Conservation (phyloP, 1,140 invertebrate species). For the Formica exsecta region DNA sequence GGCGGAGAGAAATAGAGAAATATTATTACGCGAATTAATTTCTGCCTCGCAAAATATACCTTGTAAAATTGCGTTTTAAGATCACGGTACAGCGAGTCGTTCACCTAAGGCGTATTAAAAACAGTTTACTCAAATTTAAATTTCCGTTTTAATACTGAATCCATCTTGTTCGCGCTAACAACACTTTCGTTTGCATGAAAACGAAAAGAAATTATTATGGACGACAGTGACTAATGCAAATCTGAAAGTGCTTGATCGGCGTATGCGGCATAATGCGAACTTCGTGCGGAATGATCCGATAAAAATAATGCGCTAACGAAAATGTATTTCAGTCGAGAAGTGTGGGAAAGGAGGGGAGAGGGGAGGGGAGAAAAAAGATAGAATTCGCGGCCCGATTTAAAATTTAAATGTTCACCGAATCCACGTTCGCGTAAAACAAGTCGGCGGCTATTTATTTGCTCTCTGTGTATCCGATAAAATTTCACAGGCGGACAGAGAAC, state of each 20-base stretch:
- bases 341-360: not conserved
- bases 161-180: not conserved
- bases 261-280: conserved; percentile 13
- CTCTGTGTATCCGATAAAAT: conserved; percentile 36
- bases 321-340: conserved; percentile 34
- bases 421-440: conserved; percentile 58
- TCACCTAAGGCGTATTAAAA: not conserved
- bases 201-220: not conserved
- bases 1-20: not conserved
- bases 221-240: conserved; percentile 3
- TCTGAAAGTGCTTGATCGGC: conserved; percentile 32
- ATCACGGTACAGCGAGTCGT: not conserved
- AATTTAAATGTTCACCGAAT: conserved; percentile 57
- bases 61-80: not conserved
- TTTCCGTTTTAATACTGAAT: not conserved
- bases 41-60: not conserved
- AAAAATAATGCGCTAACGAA: conserved; percentile 53
- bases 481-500: conserved; percentile 22
- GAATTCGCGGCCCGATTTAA: conserved; percentile 47
- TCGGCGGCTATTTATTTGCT: conserved; percentile 52
- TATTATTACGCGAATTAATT: conserved; percentile 6
- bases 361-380: not conserved
- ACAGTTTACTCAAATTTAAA: not conserved
- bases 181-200: not conserved
- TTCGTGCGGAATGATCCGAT: conserved; percentile 27